These are phyloP conservation scores for Dinocampus coccinellae DNA, from an alignment of 2,888 invertebrate species.

Conservation along the genomic window DNA sequence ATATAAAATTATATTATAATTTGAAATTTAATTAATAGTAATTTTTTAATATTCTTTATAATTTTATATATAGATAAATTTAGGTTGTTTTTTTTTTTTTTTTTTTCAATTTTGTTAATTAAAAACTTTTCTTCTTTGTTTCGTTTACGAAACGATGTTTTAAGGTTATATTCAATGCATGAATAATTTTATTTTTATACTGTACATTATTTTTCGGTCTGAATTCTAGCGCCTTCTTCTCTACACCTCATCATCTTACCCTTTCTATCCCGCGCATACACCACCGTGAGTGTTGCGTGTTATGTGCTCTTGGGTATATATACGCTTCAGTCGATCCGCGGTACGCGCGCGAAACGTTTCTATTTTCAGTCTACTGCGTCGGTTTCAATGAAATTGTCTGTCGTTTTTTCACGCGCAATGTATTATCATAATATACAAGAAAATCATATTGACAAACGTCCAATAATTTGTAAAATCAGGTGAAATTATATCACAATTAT, in stretches of 20 bases:
- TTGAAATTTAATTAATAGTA: no score
- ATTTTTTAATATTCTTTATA: no score
- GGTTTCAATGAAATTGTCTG: not conserved
- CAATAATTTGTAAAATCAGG: not conserved
- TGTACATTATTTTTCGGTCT: no score
- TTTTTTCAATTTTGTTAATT: no score
- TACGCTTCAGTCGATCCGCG: slow-evolving; percentile 23
- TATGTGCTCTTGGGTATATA: not conserved
- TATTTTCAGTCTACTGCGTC: not conserved
- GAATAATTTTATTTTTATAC: no score
- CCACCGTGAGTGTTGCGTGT: slow-evolving; percentile 13
- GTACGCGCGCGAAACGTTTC: slow-evolving; percentile 24
- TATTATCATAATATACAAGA: not conserved
- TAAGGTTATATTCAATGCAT: no score
- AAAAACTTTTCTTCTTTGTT: no score
- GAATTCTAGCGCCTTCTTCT: not conserved
- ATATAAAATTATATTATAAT: no score
- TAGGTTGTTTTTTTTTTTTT: no score
- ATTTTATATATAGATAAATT: no score
- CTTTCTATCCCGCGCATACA: not conserved
- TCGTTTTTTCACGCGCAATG: not conserved
- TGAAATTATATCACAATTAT: not conserved
- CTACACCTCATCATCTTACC: not conserved
- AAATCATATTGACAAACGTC: not conserved
- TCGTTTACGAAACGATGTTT: no score